Evolutionary conservation across 1,140 invertebrate species (phyloP).

Genomic region (Cataglyphis hispanica): DNA sequence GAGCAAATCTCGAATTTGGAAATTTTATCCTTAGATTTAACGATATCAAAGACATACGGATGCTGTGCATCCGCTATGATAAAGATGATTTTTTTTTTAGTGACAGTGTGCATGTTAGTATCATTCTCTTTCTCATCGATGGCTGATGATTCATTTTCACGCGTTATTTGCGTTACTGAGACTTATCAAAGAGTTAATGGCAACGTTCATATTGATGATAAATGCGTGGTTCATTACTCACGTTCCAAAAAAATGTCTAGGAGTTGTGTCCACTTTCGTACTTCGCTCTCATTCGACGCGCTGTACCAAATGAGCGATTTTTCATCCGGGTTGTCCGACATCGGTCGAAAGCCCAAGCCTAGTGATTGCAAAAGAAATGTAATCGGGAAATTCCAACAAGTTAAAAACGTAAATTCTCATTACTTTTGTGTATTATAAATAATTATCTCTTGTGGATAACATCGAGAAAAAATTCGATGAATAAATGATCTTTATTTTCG

Average conservation of each 20-base stretch:
- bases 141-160: no score
- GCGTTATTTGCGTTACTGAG: background rate
- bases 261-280: slow-evolving; percentile 89
- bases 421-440: background rate
- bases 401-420: background rate
- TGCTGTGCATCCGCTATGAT: background rate
- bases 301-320: slow-evolving; percentile 95
- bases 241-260: slow-evolving; percentile 91
- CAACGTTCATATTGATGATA: background rate
- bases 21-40: background rate
- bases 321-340: slow-evolving; percentile 91
- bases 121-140: no score
- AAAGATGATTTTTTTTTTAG: background rate
- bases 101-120: background rate
- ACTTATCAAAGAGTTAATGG: background rate
- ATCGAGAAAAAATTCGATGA: background rate
- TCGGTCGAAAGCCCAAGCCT: slow-evolving; percentile 95
- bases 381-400: background rate
- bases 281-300: slow-evolving; percentile 89
- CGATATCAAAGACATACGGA: background rate
- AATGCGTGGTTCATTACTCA: slow-evolving; percentile 85
- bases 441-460: background rate
- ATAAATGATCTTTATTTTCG: background rate
- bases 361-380: background rate
- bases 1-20: background rate